Percentiles rank a stretch among this genome's conserved stretches.
Evolutionary conservation across 2,797 vertebrate genomes (phyloP).

Genomic region (Agapornis canus): DNA sequence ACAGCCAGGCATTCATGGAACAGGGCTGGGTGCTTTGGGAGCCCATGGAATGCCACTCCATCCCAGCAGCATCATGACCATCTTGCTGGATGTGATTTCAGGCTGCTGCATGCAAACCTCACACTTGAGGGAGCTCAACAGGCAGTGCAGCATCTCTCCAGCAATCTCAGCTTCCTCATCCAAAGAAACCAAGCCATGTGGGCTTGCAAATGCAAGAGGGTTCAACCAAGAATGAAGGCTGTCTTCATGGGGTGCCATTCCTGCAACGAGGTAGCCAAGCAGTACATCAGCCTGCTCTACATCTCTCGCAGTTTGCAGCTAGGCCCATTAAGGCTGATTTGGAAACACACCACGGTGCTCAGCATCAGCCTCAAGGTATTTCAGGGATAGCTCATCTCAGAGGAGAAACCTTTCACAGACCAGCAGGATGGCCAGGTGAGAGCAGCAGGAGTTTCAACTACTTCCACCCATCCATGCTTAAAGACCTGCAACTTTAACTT

Average conservation of each 20-base stretch:
- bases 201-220: neutral
- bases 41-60: fast-evolving
- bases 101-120: neutral
- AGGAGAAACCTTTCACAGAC: neutral
- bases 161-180: neutral
- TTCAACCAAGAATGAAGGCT: fast-evolving
- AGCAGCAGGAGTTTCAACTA: neutral
- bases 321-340: neutral
- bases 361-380: neutral
- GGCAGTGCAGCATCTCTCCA: fast-evolving
- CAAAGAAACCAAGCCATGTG: neutral
- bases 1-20: neutral
- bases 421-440: fast-evolving
- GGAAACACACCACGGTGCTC: fast-evolving
- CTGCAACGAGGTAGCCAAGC: neutral
- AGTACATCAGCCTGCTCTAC: fast-evolving
- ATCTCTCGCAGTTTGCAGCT: neutral
- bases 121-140: fast-evolving
- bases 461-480: fast-evolving
- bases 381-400: neutral
- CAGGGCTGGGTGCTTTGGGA: neutral
- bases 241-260: fast-evolving
- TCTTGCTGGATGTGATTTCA: fast-evolving
- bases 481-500: neutral
- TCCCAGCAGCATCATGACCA: fast-evolving